Conservation (phyloP, 2,888 invertebrate genomes). For the Eupithecia inturbata region DNA sequence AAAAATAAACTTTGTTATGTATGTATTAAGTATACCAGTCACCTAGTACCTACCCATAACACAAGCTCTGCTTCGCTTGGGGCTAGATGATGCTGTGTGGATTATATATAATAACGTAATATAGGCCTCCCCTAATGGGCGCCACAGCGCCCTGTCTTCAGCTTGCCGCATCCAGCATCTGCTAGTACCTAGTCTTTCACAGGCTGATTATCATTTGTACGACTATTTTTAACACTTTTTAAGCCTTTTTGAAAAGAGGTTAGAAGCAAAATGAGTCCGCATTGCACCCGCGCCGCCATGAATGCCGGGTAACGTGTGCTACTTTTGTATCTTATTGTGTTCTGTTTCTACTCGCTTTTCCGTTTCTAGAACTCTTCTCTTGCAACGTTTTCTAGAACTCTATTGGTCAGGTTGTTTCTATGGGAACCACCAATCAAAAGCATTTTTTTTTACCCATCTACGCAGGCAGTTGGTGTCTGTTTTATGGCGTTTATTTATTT, state of each 20-base stretch:
- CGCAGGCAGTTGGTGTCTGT: too few species aligned
- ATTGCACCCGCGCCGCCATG: neutral
- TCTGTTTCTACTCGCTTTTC: conserved; percentile 7
- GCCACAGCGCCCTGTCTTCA: too few species aligned
- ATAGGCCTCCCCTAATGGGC: too few species aligned
- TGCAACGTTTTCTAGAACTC: neutral
- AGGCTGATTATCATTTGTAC: neutral
- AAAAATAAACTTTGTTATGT: too few species aligned
- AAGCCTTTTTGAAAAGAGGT: neutral
- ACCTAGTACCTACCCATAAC: too few species aligned
- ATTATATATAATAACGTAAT: too few species aligned
- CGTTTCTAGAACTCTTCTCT: neutral
- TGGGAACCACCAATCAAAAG: neutral
- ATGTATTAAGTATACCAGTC: too few species aligned
- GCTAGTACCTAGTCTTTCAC: neutral
- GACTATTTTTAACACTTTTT: neutral
- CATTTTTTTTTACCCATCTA: too few species aligned
- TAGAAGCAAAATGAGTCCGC: neutral
- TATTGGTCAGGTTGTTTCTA: neutral
- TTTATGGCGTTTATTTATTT: too few species aligned
- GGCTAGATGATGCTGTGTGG: too few species aligned
- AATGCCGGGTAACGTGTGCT: conserved; percentile 2
- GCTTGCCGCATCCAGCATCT: neutral
- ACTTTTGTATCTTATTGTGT: conserved; percentile 4
- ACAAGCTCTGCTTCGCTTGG: too few species aligned